These are phyloP conservation scores for Phycodurus eques DNA, from an alignment of 2,113 vertebrate genomes.

Conservation along the genomic window DNA sequence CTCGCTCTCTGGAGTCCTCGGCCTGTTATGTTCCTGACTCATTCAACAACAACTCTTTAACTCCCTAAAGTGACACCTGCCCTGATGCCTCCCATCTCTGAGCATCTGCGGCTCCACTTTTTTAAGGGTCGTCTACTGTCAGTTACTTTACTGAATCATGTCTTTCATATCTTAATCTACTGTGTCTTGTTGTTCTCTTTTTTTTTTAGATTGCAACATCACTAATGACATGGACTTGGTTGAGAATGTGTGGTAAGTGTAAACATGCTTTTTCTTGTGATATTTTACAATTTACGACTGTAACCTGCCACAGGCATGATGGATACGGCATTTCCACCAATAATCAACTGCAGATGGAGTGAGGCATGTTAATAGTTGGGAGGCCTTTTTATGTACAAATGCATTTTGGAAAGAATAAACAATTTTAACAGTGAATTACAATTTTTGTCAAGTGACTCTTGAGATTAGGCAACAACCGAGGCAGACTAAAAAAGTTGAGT, in stretches of 20 bases:
- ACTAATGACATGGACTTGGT: constrained; percentile 48
- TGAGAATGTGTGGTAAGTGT: constrained; percentile 66
- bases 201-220: constrained; percentile 56
- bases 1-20: constrained; percentile 48
- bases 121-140: neutral
- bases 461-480: no score
- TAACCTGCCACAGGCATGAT: neutral
- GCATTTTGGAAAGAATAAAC: no score
- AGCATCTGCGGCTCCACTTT: constrained; percentile 6
- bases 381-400: neutral
- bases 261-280: constrained; percentile 12
- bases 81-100: constrained; percentile 44
- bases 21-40: constrained; percentile 53
- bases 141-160: neutral
- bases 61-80: constrained; percentile 53
- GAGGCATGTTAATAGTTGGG: neutral
- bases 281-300: neutral
- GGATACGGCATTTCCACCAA: neutral
- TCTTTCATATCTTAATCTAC: neutral
- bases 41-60: constrained; percentile 58
- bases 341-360: neutral
- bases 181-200: neutral
- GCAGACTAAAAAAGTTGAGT: no score
- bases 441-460: no score
- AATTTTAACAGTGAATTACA: no score